Evolutionary conservation across 1,140 invertebrate species (phyloP), one percentile per base, ranked within the genome.

Genomic region (Tetranychus urticae): DNA sequence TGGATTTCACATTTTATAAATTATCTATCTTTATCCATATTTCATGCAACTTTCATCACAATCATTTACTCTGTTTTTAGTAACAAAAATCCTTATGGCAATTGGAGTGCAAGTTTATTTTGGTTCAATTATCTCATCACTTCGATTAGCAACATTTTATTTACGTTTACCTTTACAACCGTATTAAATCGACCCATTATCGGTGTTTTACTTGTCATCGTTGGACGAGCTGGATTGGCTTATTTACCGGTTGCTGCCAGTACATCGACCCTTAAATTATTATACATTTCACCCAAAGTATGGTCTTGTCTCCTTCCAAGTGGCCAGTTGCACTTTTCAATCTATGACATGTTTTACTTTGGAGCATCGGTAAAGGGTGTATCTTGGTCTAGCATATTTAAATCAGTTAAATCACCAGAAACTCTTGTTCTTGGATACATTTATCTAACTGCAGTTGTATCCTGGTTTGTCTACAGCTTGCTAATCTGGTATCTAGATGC

Each of bases 1-100:
- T 64, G 62, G 33, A 13, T n/a, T 8, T 45, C 35, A 39, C 55
- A 61, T 37, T 58, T 61, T 13, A 71, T 52, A 8, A 52, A 52
- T 52, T 52, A 52, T 52, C 6, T 52, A 1, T 8, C 50, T 13
- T 8, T 52, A 52, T n/a, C 7, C 2, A 8, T 52, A 13, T 31
- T 52, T 23, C 50, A 52, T 31, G 50, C 2, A 31, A 8, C 50
- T 2, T n/a, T 52, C 13, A 52, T 52, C 7, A 23, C 50, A 52
- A 8, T 42, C 39, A 42, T 42, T 6, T 42, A 80, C 36, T 77
- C 77, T 63, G 73, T 72, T 58, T 75, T 81, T 62, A 52, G 10
- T 1, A 5, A 42, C 5, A 68, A 76, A 12, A 78, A 79, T 74
- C 58, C 68, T 1, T 61, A 78, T 33, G 71, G 75, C 6, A 70